Percentiles rank a stretch among this genome's conserved stretches.
These are phyloP conservation scores for Cryptoprocta ferox DNA, from an alignment of 2,797 vertebrate species.

Conservation along the genomic window DNA sequence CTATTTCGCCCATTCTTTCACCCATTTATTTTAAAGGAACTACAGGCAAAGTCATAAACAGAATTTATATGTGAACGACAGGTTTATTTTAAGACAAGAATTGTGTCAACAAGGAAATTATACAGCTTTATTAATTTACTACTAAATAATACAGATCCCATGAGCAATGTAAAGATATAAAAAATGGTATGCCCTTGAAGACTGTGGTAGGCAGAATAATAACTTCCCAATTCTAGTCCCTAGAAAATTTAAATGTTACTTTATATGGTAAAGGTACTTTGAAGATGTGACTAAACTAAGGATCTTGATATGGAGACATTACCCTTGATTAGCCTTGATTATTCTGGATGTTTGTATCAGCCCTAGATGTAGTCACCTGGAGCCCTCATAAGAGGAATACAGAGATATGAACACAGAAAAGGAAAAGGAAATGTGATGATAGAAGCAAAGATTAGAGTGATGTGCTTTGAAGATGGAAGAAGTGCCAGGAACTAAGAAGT, in stretches of 20 bases:
- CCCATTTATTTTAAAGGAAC: not conserved
- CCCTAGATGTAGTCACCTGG: not conserved
- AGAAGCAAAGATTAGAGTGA: not conserved
- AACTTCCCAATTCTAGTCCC: not conserved
- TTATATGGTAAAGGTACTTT: not conserved
- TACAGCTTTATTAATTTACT: not conserved
- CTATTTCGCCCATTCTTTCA: not conserved
- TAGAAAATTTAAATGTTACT: not conserved
- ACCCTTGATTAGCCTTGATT: not conserved
- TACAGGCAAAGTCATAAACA: not conserved
- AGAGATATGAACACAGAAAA: not conserved
- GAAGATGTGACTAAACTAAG: not conserved
- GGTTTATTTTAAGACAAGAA: slow-evolving; percentile 19
- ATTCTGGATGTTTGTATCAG: not conserved
- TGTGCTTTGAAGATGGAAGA: not conserved
- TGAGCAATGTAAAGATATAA: not conserved
- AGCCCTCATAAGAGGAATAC: not conserved
- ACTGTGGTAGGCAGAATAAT: not conserved
- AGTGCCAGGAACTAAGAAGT: not conserved
- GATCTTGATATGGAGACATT: not conserved
- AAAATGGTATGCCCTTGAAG: not conserved
- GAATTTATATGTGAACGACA: not conserved
- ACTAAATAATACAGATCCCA: not conserved
- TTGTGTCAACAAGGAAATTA: slow-evolving; percentile 9
- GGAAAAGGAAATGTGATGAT: not conserved